phyloP scores from a whole-genome alignment of 2,797 vertebrate species.

The Dendrocincla fuliginosa region DNA sequence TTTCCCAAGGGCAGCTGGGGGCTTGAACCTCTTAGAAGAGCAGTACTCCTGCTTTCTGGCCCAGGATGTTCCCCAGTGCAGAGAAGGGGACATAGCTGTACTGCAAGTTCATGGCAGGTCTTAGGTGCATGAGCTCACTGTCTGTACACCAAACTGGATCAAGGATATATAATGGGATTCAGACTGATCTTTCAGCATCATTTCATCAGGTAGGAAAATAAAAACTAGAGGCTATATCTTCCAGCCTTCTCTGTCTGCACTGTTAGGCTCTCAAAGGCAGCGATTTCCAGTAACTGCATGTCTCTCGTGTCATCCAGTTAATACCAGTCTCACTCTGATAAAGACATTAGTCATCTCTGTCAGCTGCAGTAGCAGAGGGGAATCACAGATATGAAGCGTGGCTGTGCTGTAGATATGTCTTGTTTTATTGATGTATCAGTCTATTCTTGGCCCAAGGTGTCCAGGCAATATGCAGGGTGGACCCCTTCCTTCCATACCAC shows the following conservation, averaged over 20 bases:
- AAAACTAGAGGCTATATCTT: not conserved
- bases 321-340: not conserved
- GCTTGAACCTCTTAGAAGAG: no score
- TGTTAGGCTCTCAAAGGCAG: not conserved
- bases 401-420: not conserved
- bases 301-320: not conserved
- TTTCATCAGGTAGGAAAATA: not conserved
- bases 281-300: not conserved
- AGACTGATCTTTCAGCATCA: not conserved
- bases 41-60: not conserved
- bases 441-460: not conserved
- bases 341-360: not conserved
- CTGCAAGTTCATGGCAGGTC: not conserved
- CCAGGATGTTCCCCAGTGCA: not conserved
- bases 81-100: not conserved
- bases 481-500: not conserved
- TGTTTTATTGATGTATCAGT: not conserved
- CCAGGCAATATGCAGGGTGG: fast-evolving
- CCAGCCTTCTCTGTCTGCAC: not conserved
- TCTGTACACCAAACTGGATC: not conserved
- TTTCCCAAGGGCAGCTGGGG: not conserved
- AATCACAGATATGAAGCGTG: not conserved
- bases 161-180: fast-evolving
- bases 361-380: not conserved
- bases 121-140: fast-evolving